Evolutionary conservation across 2,888 invertebrate genomes (phyloP).

Genomic region (Eupsilia transversa): DNA sequence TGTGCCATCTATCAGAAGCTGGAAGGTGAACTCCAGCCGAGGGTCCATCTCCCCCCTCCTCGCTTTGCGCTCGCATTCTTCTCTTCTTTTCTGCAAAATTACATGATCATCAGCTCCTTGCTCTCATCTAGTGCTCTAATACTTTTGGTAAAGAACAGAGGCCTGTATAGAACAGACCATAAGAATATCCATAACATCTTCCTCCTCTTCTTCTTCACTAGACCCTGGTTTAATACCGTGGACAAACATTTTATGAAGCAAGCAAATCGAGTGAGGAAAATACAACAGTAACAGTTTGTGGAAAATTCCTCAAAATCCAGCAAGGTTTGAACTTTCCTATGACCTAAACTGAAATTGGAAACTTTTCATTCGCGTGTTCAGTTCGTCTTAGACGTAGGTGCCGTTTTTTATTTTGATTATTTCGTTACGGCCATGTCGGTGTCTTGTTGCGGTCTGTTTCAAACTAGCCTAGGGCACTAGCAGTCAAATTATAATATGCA

Average conservation of each 20-base stretch:
- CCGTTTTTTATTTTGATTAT: conserved; percentile 48
- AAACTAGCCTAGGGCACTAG: conserved; percentile 76
- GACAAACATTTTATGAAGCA: conserved; percentile 88
- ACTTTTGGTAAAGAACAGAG: background rate
- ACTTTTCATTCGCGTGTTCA: conserved; percentile 44
- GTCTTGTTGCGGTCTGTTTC: conserved; percentile 68
- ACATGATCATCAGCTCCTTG: conserved; percentile 16
- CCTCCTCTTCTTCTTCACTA: conserved; percentile 91
- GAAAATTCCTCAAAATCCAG: background rate
- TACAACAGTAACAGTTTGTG: background rate
- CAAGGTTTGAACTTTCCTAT: conserved; percentile 16
- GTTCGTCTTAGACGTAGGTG: conserved; percentile 17
- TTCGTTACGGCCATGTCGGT: conserved; percentile 61
- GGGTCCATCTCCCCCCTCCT: conserved; percentile 98
- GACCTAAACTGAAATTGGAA: conserved; percentile 30
- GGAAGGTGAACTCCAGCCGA: conserved; percentile 97
- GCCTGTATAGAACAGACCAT: conserved; percentile 75
- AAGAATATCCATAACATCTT: conserved; percentile 89
- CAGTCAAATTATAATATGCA: conserved; percentile 83
- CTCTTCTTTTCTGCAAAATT: conserved; percentile 91
- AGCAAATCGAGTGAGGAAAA: background rate
- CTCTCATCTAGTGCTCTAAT: background rate
- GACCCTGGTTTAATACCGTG: conserved; percentile 89
- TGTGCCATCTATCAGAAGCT: conserved; percentile 96
- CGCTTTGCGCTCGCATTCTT: conserved; percentile 98